Conservation (phyloP, 1,140 invertebrate genomes). For the Pollicipes pollicipes region DNA sequence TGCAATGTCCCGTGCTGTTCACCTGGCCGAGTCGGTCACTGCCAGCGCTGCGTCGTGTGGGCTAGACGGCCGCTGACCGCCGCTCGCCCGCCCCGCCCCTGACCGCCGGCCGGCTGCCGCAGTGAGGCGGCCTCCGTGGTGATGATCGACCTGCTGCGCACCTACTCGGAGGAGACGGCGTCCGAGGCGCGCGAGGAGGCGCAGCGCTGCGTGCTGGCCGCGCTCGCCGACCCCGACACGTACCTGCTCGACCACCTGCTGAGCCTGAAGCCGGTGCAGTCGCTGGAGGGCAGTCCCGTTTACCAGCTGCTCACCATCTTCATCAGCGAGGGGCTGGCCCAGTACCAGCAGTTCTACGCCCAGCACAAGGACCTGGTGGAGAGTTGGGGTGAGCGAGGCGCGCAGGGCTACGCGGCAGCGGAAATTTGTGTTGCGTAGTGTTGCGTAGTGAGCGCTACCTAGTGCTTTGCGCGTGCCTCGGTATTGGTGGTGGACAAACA, state of each 20-base stretch:
- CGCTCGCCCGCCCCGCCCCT: no score
- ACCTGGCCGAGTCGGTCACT: no score
- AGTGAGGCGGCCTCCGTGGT: constrained; percentile 83
- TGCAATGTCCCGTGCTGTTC: no score
- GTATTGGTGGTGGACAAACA: no score
- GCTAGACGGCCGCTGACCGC: no score
- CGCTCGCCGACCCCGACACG: constrained; percentile 81
- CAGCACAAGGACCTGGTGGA: constrained; percentile 84
- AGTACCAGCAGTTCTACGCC: constrained; percentile 80
- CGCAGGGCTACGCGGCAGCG: no score
- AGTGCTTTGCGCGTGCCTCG: no score
- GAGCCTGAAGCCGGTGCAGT: constrained; percentile 79
- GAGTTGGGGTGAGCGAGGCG: constrained; percentile 43
- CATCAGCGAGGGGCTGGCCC: constrained; percentile 76
- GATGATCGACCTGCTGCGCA: constrained; percentile 87
- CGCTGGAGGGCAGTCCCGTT: constrained; percentile 84
- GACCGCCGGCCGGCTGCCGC: no score
- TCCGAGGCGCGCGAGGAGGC: constrained; percentile 91
- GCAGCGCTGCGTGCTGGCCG: constrained; percentile 85
- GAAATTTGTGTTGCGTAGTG: no score
- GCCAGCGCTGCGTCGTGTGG: no score
- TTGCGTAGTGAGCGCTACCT: no score
- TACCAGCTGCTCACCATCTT: constrained; percentile 91
- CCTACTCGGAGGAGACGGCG: constrained; percentile 91
- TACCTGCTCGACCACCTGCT: constrained; percentile 86